Conservation (phyloP, 2,888 invertebrate species). For the Eurytoma californica region DNA sequence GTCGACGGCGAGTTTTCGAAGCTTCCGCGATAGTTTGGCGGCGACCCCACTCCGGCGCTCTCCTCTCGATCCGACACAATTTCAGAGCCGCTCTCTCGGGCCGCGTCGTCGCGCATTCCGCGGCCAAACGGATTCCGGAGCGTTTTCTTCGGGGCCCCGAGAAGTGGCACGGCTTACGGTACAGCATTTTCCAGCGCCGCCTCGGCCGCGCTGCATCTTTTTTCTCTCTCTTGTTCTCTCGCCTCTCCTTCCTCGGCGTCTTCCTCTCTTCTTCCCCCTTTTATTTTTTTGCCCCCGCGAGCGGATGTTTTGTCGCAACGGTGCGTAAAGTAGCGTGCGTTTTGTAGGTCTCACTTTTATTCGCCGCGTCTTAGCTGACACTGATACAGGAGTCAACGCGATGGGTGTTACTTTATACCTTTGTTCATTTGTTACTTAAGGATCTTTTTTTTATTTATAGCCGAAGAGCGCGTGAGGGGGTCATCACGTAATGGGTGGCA, state of each 20-base stretch:
- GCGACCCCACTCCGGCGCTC: neutral
- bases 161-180: conserved; percentile 73
- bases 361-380: too few species aligned
- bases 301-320: neutral
- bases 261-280: conserved; percentile 1
- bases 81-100: conserved; percentile 30
- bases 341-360: too few species aligned
- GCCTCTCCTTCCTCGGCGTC: neutral
- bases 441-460: too few species aligned
- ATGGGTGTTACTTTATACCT: too few species aligned
- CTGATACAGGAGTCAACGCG: too few species aligned
- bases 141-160: conserved; percentile 67
- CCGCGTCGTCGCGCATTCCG: conserved; percentile 40
- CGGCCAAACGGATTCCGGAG: conserved; percentile 67
- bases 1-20: neutral
- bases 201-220: conserved; percentile 3
- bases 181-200: conserved; percentile 68
- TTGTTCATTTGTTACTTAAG: too few species aligned
- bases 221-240: neutral
- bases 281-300: neutral
- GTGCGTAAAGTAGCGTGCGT: neutral
- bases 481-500: too few species aligned
- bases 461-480: too few species aligned
- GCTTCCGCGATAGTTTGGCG: neutral
- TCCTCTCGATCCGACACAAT: conserved; percentile 42